These are phyloP conservation scores for Xerus inauris DNA, from an alignment of 2,113 vertebrate genomes.

Conservation along the genomic window DNA sequence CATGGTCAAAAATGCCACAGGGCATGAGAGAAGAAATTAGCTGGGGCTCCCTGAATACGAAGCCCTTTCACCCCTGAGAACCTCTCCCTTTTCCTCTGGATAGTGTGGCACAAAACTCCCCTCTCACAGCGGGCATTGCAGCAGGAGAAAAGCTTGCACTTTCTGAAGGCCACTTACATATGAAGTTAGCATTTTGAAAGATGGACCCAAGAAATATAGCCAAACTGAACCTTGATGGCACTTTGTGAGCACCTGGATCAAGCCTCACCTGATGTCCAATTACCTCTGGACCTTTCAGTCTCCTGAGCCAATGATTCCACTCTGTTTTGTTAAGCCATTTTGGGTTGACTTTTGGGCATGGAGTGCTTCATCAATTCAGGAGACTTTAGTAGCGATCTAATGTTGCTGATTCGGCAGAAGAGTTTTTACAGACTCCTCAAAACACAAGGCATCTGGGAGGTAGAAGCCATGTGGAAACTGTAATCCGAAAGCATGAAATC, in stretches of 20 bases:
- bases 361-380: background rate
- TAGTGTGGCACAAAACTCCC: background rate
- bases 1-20: background rate
- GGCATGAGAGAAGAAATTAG: background rate
- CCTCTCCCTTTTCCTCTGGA: background rate
- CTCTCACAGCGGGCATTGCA: background rate
- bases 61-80: background rate
- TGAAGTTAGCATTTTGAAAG: background rate
- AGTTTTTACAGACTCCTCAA: background rate
- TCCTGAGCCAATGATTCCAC: background rate
- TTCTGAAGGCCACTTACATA: background rate
- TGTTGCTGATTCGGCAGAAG: slow-evolving; percentile 44
- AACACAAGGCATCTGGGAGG: slow-evolving; percentile 27
- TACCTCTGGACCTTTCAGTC: background rate
- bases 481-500: slow-evolving; percentile 68
- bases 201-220: background rate
- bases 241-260: background rate
- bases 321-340: background rate
- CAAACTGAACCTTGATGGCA: background rate
- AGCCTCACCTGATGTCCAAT: background rate
- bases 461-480: slow-evolving; percentile 25
- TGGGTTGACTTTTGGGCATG: background rate
- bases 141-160: background rate
- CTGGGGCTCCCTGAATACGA: too few species aligned
- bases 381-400: background rate